A percentile compares a stretch with the other conserved stretches of the same genome.
These are phyloP conservation scores for Scaptomyza polygonia DNA, from an alignment of 2,888 invertebrate species.

Conservation along the genomic window DNA sequence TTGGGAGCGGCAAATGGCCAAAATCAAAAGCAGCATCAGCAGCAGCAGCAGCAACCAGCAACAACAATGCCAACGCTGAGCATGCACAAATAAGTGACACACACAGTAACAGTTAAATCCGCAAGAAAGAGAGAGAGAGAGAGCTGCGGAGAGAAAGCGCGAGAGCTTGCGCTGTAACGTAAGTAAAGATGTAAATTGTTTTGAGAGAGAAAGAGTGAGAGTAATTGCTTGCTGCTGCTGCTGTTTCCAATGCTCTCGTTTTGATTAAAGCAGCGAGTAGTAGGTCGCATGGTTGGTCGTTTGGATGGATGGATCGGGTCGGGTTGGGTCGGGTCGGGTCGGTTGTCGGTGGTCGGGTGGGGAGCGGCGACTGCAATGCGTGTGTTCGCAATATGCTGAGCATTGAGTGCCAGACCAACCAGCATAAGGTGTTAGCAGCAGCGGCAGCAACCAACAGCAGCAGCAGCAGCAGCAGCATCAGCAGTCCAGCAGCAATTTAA, in stretches of 20 bases:
- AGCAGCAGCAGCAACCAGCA: slow-evolving; percentile 32
- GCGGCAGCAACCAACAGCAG: slow-evolving; percentile 14
- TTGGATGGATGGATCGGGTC: background rate
- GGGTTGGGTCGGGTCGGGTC: slow-evolving; percentile 34
- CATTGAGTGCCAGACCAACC: slow-evolving; percentile 36
- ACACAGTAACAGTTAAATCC: slow-evolving; percentile 2
- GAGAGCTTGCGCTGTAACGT: slow-evolving; percentile 45
- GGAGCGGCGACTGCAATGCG: slow-evolving; percentile 55
- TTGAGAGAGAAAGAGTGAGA: slow-evolving; percentile 6
- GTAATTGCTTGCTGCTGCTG: slow-evolving; percentile 11
- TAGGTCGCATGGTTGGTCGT: slow-evolving; percentile 43
- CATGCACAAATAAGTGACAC: slow-evolving; percentile 58
- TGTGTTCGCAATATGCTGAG: slow-evolving; percentile 64
- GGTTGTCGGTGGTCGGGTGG: slow-evolving; percentile 50
- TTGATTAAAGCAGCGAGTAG: slow-evolving; percentile 75
- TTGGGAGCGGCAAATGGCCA: slow-evolving; percentile 77
- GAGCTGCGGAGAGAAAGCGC: slow-evolving; percentile 17
- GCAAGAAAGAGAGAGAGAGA: background rate
- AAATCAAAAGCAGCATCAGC: slow-evolving; percentile 64
- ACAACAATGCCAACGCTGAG: slow-evolving; percentile 69
- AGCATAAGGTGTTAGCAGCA: slow-evolving; percentile 61
- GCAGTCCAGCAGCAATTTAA: slow-evolving; percentile 57
- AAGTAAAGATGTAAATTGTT: slow-evolving; percentile 42
- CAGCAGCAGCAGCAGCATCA: slow-evolving; percentile 25
- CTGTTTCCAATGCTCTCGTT: slow-evolving; percentile 78